Percentiles rank a stretch among this genome's conserved stretches.
These are phyloP conservation scores for Meteorus sp. DNA, from an alignment of 1,140 invertebrate genomes.

Conservation along the genomic window DNA sequence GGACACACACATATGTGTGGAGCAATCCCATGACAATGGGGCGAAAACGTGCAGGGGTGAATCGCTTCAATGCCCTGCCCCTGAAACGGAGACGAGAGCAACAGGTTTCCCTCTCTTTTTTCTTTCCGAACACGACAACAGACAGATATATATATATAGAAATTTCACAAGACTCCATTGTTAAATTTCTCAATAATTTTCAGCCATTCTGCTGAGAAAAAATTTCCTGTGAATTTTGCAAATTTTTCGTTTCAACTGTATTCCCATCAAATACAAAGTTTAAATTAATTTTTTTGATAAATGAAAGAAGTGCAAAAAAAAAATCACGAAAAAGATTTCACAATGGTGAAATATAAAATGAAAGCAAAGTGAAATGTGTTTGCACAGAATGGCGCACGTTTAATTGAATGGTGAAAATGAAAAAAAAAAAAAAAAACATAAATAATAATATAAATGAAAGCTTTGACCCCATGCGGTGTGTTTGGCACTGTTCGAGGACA, in stretches of 20 bases:
- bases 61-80: slow-evolving; percentile 19
- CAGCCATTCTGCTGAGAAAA: too few species aligned
- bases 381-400: too few species aligned
- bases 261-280: too few species aligned
- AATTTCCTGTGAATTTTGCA: too few species aligned
- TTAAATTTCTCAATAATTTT: too few species aligned
- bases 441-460: too few species aligned
- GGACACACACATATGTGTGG: background rate
- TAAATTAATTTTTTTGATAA: background rate
- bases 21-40: slow-evolving; percentile 7
- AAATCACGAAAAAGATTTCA: background rate
- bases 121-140: slow-evolving; percentile 8
- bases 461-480: background rate
- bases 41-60: slow-evolving; percentile 12
- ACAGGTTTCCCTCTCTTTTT: slow-evolving; percentile 38
- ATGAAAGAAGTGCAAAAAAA: background rate
- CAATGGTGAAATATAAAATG: too few species aligned
- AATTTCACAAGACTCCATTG: too few species aligned
- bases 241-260: background rate
- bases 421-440: too few species aligned
- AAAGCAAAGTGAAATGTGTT: too few species aligned
- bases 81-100: slow-evolving; percentile 33
- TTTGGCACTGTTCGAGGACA: background rate
- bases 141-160: too few species aligned
- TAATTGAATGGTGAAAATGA: too few species aligned